Evolutionary conservation across 2,888 invertebrate genomes (phyloP).

Genomic region (Ferrisia virgata): DNA sequence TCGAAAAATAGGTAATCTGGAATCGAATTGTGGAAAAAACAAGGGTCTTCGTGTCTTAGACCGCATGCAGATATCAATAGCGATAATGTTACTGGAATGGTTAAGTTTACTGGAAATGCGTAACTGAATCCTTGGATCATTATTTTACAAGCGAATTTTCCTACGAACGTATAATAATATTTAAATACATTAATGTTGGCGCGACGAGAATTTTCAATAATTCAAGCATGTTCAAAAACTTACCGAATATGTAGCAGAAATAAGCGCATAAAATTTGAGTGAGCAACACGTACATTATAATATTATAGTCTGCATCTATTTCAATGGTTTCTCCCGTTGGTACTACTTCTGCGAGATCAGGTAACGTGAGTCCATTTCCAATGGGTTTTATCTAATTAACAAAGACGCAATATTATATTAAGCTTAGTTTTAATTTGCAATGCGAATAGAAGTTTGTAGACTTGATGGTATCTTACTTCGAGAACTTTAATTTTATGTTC

Average conservation of each 20-base stretch:
- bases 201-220: neutral
- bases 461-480: too few relatives aligned
- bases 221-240: conserved; percentile 47
- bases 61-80: conserved; percentile 85
- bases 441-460: too few relatives aligned
- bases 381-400: conserved; percentile 59
- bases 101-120: conserved; percentile 90
- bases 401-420: neutral
- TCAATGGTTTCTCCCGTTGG: conserved; percentile 72
- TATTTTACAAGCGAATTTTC: conserved; percentile 94
- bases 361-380: conserved; percentile 60
- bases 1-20: conserved; percentile 90
- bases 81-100: conserved; percentile 85
- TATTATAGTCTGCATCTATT: conserved; percentile 67
- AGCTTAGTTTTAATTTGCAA: too few relatives aligned
- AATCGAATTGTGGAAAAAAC: conserved; percentile 80
- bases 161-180: conserved; percentile 51
- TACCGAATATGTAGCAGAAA: conserved; percentile 82
- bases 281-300: conserved; percentile 72
- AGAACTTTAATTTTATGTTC: conserved; percentile 75
- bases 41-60: conserved; percentile 78
- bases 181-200: neutral
- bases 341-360: conserved; percentile 73
- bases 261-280: conserved; percentile 81
- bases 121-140: conserved; percentile 96